Conservation (phyloP, 1,140 invertebrate species). For the Acyrthosiphon pisum region DNA sequence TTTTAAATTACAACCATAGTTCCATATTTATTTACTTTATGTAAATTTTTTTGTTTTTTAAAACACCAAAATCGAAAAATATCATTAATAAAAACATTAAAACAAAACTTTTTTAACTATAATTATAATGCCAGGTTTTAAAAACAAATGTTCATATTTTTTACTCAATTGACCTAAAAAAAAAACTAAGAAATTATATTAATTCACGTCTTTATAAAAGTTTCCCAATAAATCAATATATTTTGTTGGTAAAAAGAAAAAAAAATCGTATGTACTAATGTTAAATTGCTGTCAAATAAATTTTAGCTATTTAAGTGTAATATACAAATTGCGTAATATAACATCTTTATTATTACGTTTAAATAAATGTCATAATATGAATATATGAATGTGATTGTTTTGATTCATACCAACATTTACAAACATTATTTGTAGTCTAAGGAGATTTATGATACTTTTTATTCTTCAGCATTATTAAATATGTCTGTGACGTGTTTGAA, state of each 20-base stretch:
- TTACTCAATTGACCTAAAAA: not conserved
- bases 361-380: not conserved
- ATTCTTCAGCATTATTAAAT: not conserved
- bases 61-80: not conserved
- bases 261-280: not conserved
- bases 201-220: not conserved
- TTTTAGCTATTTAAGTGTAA: not conserved
- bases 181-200: not conserved
- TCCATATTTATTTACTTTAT: not conserved
- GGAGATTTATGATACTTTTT: not conserved
- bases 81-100: not conserved
- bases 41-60: not conserved
- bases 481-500: not conserved
- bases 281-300: not conserved
- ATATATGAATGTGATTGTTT: not conserved
- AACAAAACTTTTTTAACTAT: not conserved
- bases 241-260: not conserved
- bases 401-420: not conserved
- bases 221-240: not conserved
- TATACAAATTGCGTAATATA: not conserved
- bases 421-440: not conserved
- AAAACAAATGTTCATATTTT: not conserved
- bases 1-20: not conserved
- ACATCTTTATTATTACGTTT: not conserved
- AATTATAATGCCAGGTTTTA: not conserved